Base-by-base conservation (phyloP, 2,888 invertebrate genomes). In the Chaitophorus viminalis region DNA sequence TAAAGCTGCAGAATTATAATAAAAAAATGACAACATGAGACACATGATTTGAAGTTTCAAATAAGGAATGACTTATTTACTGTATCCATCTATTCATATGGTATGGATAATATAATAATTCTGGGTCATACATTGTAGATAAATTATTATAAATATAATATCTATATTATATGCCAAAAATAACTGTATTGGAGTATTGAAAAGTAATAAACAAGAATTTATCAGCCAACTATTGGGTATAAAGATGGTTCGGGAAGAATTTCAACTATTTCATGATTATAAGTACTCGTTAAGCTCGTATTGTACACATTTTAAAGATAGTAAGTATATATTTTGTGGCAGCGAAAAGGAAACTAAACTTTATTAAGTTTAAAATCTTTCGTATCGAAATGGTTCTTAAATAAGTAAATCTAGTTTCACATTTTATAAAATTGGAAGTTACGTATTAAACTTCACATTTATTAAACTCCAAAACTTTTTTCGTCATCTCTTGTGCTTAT, bases 351-450 rank as follows among this genome's bases (percentile, higher is more conserved):
- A 60, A 60, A 60, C 60, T 60, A 39, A 9, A 60, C 60, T 60
- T 60, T 60, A 60, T 60, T 60, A 60, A 60, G 60, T 60, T 60
- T 60, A 25, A 60, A 60, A 60, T 60, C 60, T 60, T 60, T 25
- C 6, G 60, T 60, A 21, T 60, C 4, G 52, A 21, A 77, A 31
- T 52, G 46, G 31, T 52, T 76, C 18, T 46, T 5, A 52, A 52
- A 77, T 9, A 77, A 52, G 52, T 77, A 77, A 77, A 77, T 77
- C 52, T 31, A 52, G 31, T 77, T 46, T 77, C 52, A 52, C 52
- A 31, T 52, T 77, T 52, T 76, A 9, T 77, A 60, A 52, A 77
- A 52, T 77, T 52, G 18, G 18, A 76, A 46, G 76, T 46, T 77
- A 77, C 18, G 31, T 52, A 21, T 18, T 77, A 46, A 52, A 52